Evolutionary conservation across 2,888 invertebrate species (phyloP), one percentile per base, ranked within the genome.

Genomic region (Pachydiplax longipennis): DNA sequence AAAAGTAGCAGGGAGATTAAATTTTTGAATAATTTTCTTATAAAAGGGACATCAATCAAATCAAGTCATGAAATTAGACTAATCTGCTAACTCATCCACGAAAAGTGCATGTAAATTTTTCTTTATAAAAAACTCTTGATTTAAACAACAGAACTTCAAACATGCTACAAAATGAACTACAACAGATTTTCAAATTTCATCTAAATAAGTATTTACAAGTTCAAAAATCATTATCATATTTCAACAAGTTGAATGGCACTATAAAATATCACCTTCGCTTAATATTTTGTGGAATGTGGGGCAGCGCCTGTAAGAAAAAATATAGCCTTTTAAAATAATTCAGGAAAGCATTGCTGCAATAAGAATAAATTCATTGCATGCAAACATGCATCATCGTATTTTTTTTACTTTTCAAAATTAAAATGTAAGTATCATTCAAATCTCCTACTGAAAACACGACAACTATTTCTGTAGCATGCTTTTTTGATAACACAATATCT

Each of bases 231-330:
- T 65, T 35, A 87, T 73, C 37, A 65, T 61, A 4, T 25, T 87
- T 65, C n/a, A 83, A 40, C 12, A 37, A 37, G 58, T 83, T 31
- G 87, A 61, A 87, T 87, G 87, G 87, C 87, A 87, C 87, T 87
- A 87, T 58, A 83, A 87, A 87, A 87, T 87, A 87, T 87, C 87
- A 87, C 87, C 87, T 87, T 87, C 87, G 65, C 61, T 87, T 87
- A 87, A 61, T 87, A 87, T 87, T 87, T 65, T 87, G 87, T 61
- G 87, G 87, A 87, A 87, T 87, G 87, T 87, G 87, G 87, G 87
- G 87, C 87, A 87, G 40, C 58, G n/a, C 87, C 87, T 87, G 87
- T 37, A 37, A 87, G 58, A 12, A 12, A 87, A 58, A 73, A 73
- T 73, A 25, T 18, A 65, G 1, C n/a, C 5, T 25, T 65, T 73